Percentiles rank a stretch among this genome's conserved stretches.
These are phyloP conservation scores for Lacerta bilineata DNA, from an alignment of 2,797 vertebrate genomes.

Conservation along the genomic window DNA sequence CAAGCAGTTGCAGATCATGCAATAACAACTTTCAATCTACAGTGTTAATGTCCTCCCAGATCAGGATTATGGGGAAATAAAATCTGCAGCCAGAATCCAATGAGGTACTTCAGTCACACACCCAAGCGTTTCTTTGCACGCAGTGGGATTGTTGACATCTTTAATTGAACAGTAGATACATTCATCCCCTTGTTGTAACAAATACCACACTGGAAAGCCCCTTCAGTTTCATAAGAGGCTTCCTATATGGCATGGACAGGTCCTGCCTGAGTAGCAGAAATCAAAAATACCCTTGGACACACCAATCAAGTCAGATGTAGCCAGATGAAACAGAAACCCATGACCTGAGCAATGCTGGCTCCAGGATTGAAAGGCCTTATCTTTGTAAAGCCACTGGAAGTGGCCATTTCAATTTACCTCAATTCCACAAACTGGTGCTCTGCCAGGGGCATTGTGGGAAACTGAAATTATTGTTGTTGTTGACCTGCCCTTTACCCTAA, in stretches of 20 bases:
- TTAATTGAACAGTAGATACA: not conserved
- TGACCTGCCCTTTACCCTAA: no score
- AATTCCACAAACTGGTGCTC: not conserved
- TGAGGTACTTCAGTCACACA: not conserved
- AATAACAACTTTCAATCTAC: not conserved
- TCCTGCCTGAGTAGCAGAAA: not conserved
- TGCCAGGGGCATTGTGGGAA: not conserved
- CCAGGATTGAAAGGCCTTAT: not conserved
- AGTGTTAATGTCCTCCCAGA: not conserved
- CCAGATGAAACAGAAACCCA: not conserved
- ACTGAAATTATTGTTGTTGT: not conserved
- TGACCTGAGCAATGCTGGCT: not conserved
- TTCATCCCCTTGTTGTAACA: not conserved
- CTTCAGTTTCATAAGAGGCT: not conserved
- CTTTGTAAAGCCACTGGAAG: not conserved
- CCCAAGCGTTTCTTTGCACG: not conserved
- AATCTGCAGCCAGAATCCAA: not conserved
- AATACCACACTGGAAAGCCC: not conserved
- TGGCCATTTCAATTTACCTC: not conserved
- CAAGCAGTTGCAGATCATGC: slow-evolving; percentile 25
- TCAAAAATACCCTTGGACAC: not conserved
- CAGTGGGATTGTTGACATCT: not conserved
- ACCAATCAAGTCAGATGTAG: not conserved
- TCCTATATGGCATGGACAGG: not conserved
- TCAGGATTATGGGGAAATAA: not conserved